Evolutionary conservation across 2,113 vertebrate genomes (phyloP), one percentile per base, ranked within the genome.

Genomic region (Chionis minor): DNA sequence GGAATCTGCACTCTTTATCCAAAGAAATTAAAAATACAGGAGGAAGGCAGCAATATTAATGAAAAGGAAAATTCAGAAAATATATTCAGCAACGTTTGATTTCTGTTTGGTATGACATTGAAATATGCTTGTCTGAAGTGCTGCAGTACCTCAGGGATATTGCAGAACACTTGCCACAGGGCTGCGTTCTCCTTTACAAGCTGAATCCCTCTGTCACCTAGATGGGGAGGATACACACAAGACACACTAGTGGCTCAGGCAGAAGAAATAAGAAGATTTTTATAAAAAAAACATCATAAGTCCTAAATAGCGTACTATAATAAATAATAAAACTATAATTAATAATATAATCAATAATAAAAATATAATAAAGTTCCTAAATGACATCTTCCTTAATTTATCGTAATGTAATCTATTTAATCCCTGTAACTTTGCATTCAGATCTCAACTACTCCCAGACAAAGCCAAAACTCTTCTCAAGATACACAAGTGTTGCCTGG

Each of bases 401-500:
- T 47, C 17, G 22, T 52, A 32, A 26, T 23, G 8, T 38, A 7
- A 66, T 70, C 16, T 38, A 12, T 52, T 20, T 70, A 26, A 65
- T 66, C 21, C 18, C 26, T 71, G 27, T 62, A 75, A 71, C 13
- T 75, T 38, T 49, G 42, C 1, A 1, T 44, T 59, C 45, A 66
- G 33, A 81, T 45, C 35, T 74, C 47, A 70, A 9, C 30, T 44
- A 22, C 28, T 35, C 15, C 4, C 33, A 86, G 63, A 23, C 5
- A 80, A 59, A 62, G 12, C 7, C 15, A 8, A 62, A 28, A 44
- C 47, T 70, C 51, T 42, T 88, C 23, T 72, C 26, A 47, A 62
- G 19, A 10, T 71, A 32, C 23, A 7, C 22, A 77, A 30, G 16
- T 11, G 12, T 12, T 0, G 0, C 21, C 22, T 23, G n/a, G n/a